phyloP scores from a whole-genome alignment of 2,113 vertebrate genomes.

The Xenopus laevis region DNA sequence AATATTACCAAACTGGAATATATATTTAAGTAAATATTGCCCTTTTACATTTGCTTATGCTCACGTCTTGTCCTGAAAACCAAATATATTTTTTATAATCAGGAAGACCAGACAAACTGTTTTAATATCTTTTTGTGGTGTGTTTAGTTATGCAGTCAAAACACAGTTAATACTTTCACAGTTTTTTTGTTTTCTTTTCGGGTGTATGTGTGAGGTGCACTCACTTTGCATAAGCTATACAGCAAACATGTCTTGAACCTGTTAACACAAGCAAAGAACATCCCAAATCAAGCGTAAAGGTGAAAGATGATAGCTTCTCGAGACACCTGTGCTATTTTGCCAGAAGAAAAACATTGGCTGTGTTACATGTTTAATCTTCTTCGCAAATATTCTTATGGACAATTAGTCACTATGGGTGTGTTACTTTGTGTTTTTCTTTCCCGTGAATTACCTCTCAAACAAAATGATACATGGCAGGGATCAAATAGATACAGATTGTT shows the following conservation, averaged over 20 bases:
- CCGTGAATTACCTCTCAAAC: not conserved
- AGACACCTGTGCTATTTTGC: conserved; percentile 17
- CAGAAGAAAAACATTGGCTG: conserved; percentile 23
- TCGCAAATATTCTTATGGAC: conserved; percentile 34
- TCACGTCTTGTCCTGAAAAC: no score
- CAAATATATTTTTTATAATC: no score
- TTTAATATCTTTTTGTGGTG: no score
- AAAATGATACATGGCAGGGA: not conserved
- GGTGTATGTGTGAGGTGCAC: not conserved
- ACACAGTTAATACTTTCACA: not conserved
- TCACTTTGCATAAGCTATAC: conserved; percentile 3
- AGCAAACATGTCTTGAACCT: conserved; percentile 2
- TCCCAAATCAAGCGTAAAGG: conserved; percentile 16
- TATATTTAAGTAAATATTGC: no score
- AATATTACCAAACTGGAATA: no score
- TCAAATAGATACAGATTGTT: not conserved
- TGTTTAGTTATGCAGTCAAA: no score
- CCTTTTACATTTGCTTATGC: no score
- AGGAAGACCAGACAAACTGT: no score
- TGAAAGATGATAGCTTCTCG: conserved; percentile 10
- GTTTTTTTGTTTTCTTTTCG: not conserved
- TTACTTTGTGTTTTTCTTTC: not conserved
- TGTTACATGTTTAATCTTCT: conserved; percentile 33
- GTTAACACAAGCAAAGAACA: conserved; percentile 15
- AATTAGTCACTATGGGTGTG: conserved; percentile 39